A percentile compares a stretch with the other conserved stretches of the same genome.
phyloP scores from a whole-genome alignment of 2,888 invertebrate genomes.

The Axea sp. region DNA sequence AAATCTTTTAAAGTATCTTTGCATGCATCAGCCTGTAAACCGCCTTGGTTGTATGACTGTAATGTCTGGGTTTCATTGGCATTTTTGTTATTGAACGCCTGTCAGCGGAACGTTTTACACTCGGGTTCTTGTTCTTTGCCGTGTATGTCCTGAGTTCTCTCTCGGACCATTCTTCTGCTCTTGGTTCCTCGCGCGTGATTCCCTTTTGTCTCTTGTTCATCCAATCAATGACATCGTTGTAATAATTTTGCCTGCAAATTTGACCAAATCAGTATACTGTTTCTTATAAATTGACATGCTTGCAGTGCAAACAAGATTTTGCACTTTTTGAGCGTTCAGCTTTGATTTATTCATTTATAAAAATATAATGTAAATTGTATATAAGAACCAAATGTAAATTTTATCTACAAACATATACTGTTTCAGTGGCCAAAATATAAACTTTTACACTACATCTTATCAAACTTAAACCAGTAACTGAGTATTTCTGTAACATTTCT shows the following conservation, averaged over 20 bases:
- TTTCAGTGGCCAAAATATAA: no score
- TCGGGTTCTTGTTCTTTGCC: conserved; percentile 69
- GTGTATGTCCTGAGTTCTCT: conserved; percentile 87
- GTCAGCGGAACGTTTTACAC: conserved; percentile 73
- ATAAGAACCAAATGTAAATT: no score
- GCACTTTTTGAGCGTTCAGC: no score
- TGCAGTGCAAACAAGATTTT: no score
- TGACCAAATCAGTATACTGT: no score
- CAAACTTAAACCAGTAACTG: no score
- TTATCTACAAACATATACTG: no score
- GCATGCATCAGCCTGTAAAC: conserved; percentile 78
- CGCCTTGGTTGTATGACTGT: conserved; percentile 78
- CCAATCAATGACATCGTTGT: conserved; percentile 91
- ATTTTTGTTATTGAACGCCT: conserved; percentile 73
- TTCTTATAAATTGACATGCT: no score
- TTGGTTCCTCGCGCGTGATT: conserved; percentile 85
- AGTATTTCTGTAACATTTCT: no score
- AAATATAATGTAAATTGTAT: no score
- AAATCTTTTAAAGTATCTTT: conserved; percentile 69
- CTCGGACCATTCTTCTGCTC: conserved; percentile 92
- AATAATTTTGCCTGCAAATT: conserved; percentile 87
- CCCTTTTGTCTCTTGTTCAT: conserved; percentile 88
- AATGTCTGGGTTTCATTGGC: conserved; percentile 71
- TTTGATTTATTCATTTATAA: no score
- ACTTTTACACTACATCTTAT: no score